Base-by-base conservation (phyloP, 2,113 vertebrate genomes). In the Ptilonorhynchus violaceus region DNA sequence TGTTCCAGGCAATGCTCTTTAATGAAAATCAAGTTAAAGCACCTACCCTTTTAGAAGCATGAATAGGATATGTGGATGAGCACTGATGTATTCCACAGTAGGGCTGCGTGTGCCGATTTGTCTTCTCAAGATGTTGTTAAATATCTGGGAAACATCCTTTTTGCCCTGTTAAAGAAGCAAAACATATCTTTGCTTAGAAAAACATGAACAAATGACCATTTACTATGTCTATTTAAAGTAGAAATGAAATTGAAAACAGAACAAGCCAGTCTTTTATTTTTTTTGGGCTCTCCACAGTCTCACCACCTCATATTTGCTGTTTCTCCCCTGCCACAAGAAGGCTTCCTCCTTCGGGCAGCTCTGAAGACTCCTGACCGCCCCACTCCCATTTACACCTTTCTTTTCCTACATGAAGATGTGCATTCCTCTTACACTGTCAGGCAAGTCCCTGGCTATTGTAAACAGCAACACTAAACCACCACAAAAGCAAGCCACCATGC, bases 141-240 rank as follows among this genome's bases (percentile, higher is more conserved):
- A 99, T 97, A 99, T 99, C 98, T 99, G 99, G 97, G 99, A 99
- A 90, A 99, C 99, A 2, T 99, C 99, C 95, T 99, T 99, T 97
- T 99, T 99, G 15, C 99, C 99, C 99, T 99, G 97, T 90, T 93
- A 93, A 95, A 95, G 86, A 97, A 92, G 89, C 8, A 87, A 97
- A 95, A 83, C 14, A 50, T 11, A 64, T 60, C 24, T 75, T 72
- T 55, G 60, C 33, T 47, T 33, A 13, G 19, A 72, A 63, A 96
- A 92, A 44, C 37, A 81, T 22, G 17, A 81, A 77, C 35, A 91
- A 89, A 74, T 10, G 3, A 79, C 23, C 42, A 78, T 39, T 86
- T 33, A 64, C 11, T 60, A 30, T 13, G 28, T 41, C 6, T 15
- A 47, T 70, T 90, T 84, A 67, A 83, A 97, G 56, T 4, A 20